Evolutionary conservation across 2,797 vertebrate species (phyloP).

Genomic region (Oophaga sylvatica): DNA sequence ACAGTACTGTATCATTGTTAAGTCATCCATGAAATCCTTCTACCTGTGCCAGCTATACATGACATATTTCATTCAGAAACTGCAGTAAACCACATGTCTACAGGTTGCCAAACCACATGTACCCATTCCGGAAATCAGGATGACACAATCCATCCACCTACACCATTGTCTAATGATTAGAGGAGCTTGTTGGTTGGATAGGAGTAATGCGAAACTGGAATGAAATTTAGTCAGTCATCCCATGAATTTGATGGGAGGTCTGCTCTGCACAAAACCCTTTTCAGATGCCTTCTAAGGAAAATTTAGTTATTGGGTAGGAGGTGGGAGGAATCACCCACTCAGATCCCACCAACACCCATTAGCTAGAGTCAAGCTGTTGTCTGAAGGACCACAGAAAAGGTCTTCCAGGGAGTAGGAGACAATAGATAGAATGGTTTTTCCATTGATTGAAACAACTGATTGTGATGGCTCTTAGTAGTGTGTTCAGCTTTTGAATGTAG

Average conservation of each 20-base stretch:
- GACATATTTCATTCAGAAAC: background rate
- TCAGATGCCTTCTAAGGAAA: constrained; percentile 1
- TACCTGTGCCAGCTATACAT: background rate
- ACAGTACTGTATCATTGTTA: background rate
- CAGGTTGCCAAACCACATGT: background rate
- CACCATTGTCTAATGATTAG: background rate
- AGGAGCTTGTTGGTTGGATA: background rate
- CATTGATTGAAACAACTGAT: background rate
- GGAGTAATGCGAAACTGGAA: background rate
- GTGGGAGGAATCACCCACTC: background rate
- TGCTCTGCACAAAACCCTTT: background rate
- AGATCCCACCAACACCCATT: background rate
- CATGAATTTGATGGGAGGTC: background rate
- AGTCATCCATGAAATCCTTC: constrained; percentile 6
- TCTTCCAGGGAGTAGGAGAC: background rate
- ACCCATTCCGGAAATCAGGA: background rate
- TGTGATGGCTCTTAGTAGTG: background rate
- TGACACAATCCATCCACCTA: background rate
- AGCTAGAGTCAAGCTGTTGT: background rate
- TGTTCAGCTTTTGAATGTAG: background rate
- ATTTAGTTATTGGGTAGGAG: background rate
- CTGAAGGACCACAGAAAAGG: background rate
- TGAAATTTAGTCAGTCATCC: background rate
- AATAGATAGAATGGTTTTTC: background rate
- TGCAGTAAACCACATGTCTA: background rate